Evolutionary conservation across 2,888 invertebrate genomes (phyloP), one percentile per base, ranked within the genome.

Genomic region (Kryphioiulus occultus): DNA sequence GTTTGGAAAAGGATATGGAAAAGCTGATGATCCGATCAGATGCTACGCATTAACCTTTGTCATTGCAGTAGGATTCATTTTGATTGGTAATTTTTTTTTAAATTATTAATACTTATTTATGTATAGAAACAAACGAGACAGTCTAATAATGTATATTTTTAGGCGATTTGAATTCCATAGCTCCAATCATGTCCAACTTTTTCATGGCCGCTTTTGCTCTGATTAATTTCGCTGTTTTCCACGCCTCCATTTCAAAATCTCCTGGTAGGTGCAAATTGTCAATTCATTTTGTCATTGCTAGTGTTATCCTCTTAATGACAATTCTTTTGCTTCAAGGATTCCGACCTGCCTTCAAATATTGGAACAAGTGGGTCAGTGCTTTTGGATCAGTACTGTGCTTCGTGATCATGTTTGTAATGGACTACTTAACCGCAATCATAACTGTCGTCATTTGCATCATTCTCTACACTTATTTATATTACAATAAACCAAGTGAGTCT

Each of bases 351-450:
- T 92, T 92, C 89, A 91, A 91, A 83, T 98, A 95, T 92, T 98
- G 97, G 93, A 98, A 98, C 92, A 95, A 95, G 88, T 98, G 98
- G 98, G 90, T 98, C 39, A 97, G 97, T 88, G 93, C 98, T 87
- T 91, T 94, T 86, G 98, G 98, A 0, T 96, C 97, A 4, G 44
- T 91, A 10, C 59, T 91, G 0, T 91, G 91, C 87, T 90, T 92
- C 30, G 91, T 90, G 86, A 92, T 93, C 87, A 93, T 94, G 93
- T 93, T 94, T 90, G 91, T 93, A 82, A 92, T 94, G 89, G 92
- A 92, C 89, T 93, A 93, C 93, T 92, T 91, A 90, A 93, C 93
- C 0, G 93, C 93, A 7, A 91, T 94, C 10, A 90, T 92, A 87
- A 93, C 93, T 0, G 92, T 92, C 87, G 91, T 91, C 88, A 90